These are phyloP conservation scores for Suricata suricatta DNA, from an alignment of 2,113 vertebrate genomes.

Conservation along the genomic window DNA sequence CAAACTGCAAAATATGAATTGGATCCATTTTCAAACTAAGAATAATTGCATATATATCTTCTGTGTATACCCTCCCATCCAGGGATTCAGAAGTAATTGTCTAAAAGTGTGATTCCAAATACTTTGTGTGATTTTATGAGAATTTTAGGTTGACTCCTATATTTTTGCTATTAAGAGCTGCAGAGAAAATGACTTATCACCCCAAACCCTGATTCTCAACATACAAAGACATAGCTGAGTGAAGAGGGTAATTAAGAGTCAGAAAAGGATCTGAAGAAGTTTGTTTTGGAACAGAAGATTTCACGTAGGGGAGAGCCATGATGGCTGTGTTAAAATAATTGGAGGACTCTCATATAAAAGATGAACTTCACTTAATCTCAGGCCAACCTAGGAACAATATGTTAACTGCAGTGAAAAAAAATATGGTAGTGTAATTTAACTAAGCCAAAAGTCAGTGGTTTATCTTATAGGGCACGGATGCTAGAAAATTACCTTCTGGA, in stretches of 20 bases:
- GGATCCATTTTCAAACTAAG: background rate
- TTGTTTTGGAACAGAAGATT: background rate
- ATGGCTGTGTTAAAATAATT: background rate
- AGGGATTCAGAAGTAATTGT: background rate
- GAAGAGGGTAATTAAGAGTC: background rate
- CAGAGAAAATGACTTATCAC: background rate
- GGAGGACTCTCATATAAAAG: background rate
- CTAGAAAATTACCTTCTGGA: background rate
- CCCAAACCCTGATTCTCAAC: background rate
- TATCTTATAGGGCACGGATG: background rate
- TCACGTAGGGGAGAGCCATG: background rate
- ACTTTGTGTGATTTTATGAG: background rate
- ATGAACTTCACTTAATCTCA: background rate
- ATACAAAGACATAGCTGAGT: background rate
- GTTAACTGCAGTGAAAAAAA: background rate
- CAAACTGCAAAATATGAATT: background rate
- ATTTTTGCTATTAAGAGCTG: background rate
- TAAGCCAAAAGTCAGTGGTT: background rate
- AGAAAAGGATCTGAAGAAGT: background rate
- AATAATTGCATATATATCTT: background rate
- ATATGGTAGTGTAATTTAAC: background rate
- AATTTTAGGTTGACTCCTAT: background rate
- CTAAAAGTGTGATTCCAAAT: background rate
- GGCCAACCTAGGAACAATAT: background rate
- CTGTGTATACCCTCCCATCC: background rate